These are phyloP conservation scores for Drosophila micromelanica DNA, from an alignment of 1,140 invertebrate genomes.

Conservation along the genomic window DNA sequence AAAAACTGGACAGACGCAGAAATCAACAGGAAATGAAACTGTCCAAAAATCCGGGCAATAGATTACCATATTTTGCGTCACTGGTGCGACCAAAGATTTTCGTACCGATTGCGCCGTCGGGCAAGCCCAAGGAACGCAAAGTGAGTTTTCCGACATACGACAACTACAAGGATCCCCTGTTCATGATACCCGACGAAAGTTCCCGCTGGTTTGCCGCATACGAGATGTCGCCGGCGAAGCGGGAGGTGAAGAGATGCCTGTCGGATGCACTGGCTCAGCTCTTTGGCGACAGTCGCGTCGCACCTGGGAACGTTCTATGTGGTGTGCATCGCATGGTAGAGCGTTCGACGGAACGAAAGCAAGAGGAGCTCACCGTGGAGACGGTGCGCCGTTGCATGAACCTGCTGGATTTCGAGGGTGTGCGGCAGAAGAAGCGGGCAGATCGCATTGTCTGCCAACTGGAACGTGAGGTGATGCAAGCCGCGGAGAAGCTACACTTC, in stretches of 20 bases:
- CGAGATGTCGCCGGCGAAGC: constrained; percentile 27
- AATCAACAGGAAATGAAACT: neutral
- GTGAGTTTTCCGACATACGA: constrained; percentile 7
- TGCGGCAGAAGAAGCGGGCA: neutral
- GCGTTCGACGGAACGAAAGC: neutral
- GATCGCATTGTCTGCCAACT: constrained; percentile 27
- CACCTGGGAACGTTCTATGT: neutral
- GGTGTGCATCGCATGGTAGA: constrained; percentile 31
- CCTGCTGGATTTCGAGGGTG: neutral
- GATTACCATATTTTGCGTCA: constrained; percentile 33
- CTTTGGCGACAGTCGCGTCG: neutral
- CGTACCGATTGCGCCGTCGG: neutral
- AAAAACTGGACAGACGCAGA: neutral
- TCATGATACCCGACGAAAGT: constrained; percentile 21
- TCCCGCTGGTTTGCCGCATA: constrained; percentile 39
- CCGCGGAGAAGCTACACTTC: constrained; percentile 13
- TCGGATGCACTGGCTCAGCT: constrained; percentile 12
- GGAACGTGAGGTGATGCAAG: constrained; percentile 44
- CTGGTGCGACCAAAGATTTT: constrained; percentile 31
- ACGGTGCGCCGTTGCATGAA: constrained; percentile 2
- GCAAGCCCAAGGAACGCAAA: neutral
- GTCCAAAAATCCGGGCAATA: neutral
- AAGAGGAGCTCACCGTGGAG: constrained; percentile 9
- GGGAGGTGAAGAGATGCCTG: constrained; percentile 26
- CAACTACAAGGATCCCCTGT: constrained; percentile 14